Conservation (phyloP, 2,888 invertebrate genomes). For the Cephonodes hylas region DNA sequence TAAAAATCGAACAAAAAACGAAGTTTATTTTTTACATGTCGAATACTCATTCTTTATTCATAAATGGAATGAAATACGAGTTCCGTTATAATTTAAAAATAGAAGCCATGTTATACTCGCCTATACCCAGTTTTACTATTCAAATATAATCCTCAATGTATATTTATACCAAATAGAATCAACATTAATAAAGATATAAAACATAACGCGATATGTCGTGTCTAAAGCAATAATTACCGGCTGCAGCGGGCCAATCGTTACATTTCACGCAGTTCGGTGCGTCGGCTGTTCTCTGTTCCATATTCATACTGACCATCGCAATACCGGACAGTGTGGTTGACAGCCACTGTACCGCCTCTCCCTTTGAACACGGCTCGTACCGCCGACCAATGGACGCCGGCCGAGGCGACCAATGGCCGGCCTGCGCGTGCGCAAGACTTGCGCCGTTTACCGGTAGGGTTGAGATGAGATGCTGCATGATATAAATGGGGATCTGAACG, state of each 20-base stretch:
- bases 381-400: conserved; percentile 59
- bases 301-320: conserved; percentile 59
- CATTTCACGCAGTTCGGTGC: conserved; percentile 13
- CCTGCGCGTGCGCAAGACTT: conserved; percentile 61
- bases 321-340: conserved; percentile 53
- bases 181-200: too few relatives aligned
- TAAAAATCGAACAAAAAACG: too few relatives aligned
- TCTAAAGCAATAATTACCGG: conserved; percentile 11
- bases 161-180: too few relatives aligned
- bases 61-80: too few relatives aligned
- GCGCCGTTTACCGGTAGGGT: conserved; percentile 69
- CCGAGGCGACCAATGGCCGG: conserved; percentile 60
- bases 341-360: conserved; percentile 70
- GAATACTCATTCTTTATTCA: too few relatives aligned
- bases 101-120: too few relatives aligned
- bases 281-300: conserved; percentile 38
- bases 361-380: conserved; percentile 65
- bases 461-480: conserved; percentile 35
- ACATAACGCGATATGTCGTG: background rate
- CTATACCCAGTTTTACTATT: too few relatives aligned
- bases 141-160: too few relatives aligned
- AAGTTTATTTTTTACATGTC: too few relatives aligned
- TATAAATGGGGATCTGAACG: conserved; percentile 4
- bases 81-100: too few relatives aligned
- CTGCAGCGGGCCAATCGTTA: conserved; percentile 6